Evolutionary conservation across 2,888 invertebrate genomes (phyloP).

Genomic region (Coelogynopora nodosa): DNA sequence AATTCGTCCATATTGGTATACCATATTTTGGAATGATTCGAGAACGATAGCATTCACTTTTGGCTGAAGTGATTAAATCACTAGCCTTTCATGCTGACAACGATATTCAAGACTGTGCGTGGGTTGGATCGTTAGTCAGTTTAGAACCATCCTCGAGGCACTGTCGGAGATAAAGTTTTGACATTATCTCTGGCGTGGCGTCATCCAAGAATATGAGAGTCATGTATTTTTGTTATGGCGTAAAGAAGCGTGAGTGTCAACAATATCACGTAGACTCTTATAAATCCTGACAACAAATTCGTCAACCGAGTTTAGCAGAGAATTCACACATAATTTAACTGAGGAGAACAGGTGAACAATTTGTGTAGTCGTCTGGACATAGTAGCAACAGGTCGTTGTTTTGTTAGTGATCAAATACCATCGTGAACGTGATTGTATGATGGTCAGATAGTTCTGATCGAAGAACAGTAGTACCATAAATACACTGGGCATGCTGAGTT

Average conservation of each 20-base stretch:
- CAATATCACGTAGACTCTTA: constrained; percentile 19
- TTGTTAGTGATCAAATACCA: constrained; percentile 12
- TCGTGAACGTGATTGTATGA: neutral
- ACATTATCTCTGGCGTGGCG: constrained; percentile 23
- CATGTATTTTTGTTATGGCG: neutral
- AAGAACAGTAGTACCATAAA: constrained; percentile 10
- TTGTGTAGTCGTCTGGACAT: neutral
- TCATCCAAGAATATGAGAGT: neutral
- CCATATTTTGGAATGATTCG: constrained; percentile 10
- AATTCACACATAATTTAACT: neutral
- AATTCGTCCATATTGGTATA: neutral
- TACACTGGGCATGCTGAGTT: neutral
- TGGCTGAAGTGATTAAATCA: constrained; percentile 1
- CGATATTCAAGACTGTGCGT: constrained; percentile 5
- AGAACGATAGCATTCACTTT: constrained; percentile 11
- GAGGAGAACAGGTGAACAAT: neutral
- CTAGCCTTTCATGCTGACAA: neutral
- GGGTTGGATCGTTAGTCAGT: neutral
- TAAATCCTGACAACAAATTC: constrained; percentile 6
- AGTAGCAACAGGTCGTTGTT: constrained; percentile 3
- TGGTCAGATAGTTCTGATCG: constrained; percentile 21
- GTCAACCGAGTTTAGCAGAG: neutral
- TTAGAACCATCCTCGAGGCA: constrained; percentile 10
- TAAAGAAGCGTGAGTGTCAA: constrained; percentile 1
- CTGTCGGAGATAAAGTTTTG: neutral